phyloP scores from a whole-genome alignment of 2,888 invertebrate genomes.

The Exocentrus adspersus region DNA sequence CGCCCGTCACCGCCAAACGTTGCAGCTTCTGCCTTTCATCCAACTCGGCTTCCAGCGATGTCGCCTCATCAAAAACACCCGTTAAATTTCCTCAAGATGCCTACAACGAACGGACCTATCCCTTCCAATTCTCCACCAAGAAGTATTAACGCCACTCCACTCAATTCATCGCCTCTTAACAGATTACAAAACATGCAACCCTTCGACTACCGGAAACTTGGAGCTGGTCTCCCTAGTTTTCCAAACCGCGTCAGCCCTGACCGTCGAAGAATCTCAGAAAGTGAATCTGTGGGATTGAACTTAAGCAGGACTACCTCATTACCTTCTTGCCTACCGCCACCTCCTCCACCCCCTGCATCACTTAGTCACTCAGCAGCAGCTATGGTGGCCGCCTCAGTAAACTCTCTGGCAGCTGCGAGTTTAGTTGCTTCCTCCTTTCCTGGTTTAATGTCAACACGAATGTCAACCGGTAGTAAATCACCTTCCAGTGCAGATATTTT shows the following conservation, averaged over 20 bases:
- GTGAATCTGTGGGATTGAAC: conserved; percentile 68
- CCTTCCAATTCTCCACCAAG: conserved; percentile 72
- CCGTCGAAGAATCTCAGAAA: conserved; percentile 68
- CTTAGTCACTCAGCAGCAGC: conserved; percentile 73
- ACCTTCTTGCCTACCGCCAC: conserved; percentile 71
- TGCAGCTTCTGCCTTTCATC: conserved; percentile 64
- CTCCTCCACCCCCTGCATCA: conserved; percentile 71
- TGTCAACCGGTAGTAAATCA: conserved; percentile 67
- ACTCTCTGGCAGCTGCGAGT: conserved; percentile 67
- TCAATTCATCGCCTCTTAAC: conserved; percentile 79
- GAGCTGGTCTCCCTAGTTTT: conserved; percentile 68
- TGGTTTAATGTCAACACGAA: conserved; percentile 66
- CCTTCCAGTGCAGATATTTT: conserved; percentile 60
- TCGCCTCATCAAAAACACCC: conserved; percentile 64
- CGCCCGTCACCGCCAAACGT: conserved; percentile 71
- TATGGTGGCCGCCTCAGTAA: conserved; percentile 74
- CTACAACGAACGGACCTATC: conserved; percentile 65
- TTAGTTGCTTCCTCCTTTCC: conserved; percentile 73
- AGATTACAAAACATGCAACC: conserved; percentile 96
- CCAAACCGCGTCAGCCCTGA: conserved; percentile 63
- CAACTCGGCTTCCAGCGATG: conserved; percentile 63
- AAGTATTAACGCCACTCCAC: conserved; percentile 69
- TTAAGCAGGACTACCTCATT: conserved; percentile 71
- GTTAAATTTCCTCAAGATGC: conserved; percentile 64
- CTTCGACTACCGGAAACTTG: conserved; percentile 88